phyloP scores from a whole-genome alignment of 2,113 vertebrate species.

The Planiliza haematocheilus region DNA sequence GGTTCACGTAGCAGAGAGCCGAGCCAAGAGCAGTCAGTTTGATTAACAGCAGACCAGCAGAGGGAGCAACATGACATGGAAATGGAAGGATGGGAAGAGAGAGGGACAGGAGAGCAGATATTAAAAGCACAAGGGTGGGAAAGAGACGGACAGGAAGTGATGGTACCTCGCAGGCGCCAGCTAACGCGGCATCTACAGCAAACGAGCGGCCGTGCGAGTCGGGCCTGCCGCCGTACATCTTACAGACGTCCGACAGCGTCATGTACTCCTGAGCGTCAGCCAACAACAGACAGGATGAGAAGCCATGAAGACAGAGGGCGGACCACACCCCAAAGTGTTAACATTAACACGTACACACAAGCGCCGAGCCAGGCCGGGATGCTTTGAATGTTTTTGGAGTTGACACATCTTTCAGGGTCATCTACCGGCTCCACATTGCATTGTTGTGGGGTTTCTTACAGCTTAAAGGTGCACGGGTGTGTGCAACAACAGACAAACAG shows the following conservation, averaged over 20 bases:
- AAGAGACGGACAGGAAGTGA: slow-evolving; percentile 52
- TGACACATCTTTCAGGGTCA: background rate
- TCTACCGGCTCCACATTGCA: background rate
- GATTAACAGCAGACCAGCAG: slow-evolving; percentile 66
- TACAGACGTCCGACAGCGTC: slow-evolving; percentile 87
- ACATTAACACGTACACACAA: background rate
- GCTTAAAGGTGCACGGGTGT: background rate
- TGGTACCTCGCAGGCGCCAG: slow-evolving; percentile 84
- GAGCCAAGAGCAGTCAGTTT: slow-evolving; percentile 60
- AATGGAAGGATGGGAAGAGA: slow-evolving; percentile 3
- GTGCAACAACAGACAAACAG: slow-evolving; percentile 19
- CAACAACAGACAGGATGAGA: slow-evolving; percentile 58
- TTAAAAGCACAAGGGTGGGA: background rate
- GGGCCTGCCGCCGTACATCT: slow-evolving; percentile 81
- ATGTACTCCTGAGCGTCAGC: slow-evolving; percentile 83
- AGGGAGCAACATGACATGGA: slow-evolving; percentile 54
- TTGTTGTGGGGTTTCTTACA: background rate
- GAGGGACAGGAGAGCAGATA: slow-evolving; percentile 23
- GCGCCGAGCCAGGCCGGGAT: background rate
- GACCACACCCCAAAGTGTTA: too few relatives aligned
- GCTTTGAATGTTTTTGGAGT: too few relatives aligned
- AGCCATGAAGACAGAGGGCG: slow-evolving; percentile 41
- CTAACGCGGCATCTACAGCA: slow-evolving; percentile 77
- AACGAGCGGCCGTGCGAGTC: slow-evolving; percentile 73
- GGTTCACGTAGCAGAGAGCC: slow-evolving; percentile 9